Conservation (phyloP, 2,888 invertebrate species). For the Colostygia pectinataria region DNA sequence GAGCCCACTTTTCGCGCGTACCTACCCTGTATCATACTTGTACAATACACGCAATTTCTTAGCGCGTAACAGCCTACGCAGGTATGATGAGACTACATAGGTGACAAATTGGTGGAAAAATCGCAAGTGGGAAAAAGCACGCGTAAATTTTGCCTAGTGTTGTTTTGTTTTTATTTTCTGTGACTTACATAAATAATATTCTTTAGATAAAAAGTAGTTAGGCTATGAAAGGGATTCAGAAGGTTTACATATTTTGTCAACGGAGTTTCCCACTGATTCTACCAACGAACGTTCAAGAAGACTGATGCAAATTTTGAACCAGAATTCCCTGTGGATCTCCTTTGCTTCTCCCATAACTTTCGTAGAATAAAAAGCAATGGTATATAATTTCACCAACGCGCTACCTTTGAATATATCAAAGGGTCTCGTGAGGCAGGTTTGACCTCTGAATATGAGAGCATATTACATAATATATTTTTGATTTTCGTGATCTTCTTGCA, state of each 20-base stretch:
- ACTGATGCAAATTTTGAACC: neutral
- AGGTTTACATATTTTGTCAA: no score
- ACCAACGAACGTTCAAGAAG: no score
- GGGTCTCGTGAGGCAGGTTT: conserved; percentile 5
- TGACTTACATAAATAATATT: no score
- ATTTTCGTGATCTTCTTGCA: neutral
- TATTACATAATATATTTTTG: neutral
- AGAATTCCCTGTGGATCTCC: conserved; percentile 2
- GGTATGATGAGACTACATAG: no score
- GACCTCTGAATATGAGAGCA: conserved; percentile 11
- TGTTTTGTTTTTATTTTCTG: no score
- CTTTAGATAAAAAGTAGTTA: no score
- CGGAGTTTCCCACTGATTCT: no score
- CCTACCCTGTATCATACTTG: conserved; percentile 23
- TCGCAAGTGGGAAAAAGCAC: no score
- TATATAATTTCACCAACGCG: conserved; percentile 12
- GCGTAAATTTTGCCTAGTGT: no score
- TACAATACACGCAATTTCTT: conserved; percentile 15
- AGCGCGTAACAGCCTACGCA: neutral
- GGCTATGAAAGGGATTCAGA: no score
- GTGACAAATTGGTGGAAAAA: no score
- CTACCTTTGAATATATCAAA: conserved; percentile 14
- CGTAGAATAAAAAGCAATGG: conserved; percentile 3
- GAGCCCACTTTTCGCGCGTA: conserved; percentile 15
- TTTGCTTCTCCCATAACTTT: conserved; percentile 8